These are phyloP conservation scores for Leptobrachium ailaonicum DNA, from an alignment of 2,113 vertebrate species.

Conservation along the genomic window DNA sequence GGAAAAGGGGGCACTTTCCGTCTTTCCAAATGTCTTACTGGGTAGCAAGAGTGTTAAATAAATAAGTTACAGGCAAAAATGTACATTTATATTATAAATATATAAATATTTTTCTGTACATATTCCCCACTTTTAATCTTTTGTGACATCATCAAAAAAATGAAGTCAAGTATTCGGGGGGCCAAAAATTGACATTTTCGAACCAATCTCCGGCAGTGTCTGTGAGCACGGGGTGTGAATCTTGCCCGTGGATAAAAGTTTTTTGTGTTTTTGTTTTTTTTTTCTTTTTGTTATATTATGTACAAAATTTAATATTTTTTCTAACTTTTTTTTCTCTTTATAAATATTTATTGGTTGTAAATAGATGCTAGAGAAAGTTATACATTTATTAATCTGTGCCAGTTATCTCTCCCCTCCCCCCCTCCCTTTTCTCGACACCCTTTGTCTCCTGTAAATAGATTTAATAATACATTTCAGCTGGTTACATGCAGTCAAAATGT, in stretches of 20 bases:
- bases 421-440: constrained; percentile 1
- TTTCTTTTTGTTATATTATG: neutral
- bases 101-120: constrained; percentile 11
- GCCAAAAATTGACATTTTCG: constrained; percentile 28
- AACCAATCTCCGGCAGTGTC: neutral
- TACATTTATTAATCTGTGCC: constrained; percentile 60
- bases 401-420: too few relatives aligned
- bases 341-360: constrained; percentile 82
- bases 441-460: constrained; percentile 28
- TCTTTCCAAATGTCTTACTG: neutral
- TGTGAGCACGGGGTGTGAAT: neutral
- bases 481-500: neutral
- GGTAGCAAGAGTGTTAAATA: constrained; percentile 21
- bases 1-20: neutral
- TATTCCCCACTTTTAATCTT: constrained; percentile 11
- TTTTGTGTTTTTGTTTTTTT: constrained; percentile 2
- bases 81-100: constrained; percentile 16
- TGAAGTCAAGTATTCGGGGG: constrained; percentile 16
- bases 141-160: constrained; percentile 10
- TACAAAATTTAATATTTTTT: constrained; percentile 54
- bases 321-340: constrained; percentile 48
- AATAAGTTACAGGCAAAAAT: neutral
- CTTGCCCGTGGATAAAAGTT: neutral
- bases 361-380: constrained; percentile 68
- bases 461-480: neutral